Conservation (phyloP, 2,888 invertebrate genomes). For the Tenthredo livida region DNA sequence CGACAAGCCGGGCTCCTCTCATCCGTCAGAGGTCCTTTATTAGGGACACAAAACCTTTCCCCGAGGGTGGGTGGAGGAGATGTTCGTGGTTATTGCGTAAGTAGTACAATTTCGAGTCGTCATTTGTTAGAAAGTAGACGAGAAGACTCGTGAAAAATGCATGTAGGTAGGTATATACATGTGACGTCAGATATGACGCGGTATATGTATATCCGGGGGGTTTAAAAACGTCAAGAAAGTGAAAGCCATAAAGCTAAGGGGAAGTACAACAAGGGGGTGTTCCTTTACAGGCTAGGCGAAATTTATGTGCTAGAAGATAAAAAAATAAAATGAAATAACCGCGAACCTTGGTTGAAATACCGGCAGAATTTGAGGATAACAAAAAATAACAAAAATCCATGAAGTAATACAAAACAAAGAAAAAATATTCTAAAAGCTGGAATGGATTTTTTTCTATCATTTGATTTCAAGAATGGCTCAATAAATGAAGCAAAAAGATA, state of each 20-base stretch:
- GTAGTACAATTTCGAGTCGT: slow-evolving; percentile 3
- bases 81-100: slow-evolving; percentile 16
- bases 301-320: background rate
- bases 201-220: background rate
- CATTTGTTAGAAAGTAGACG: background rate
- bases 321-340: background rate
- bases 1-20: background rate
- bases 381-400: background rate
- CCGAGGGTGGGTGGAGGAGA: background rate
- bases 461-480: background rate
- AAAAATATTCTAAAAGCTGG: background rate
- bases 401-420: background rate
- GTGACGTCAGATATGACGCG: background rate
- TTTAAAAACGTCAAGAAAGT: background rate
- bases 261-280: background rate
- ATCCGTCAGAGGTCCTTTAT: slow-evolving; percentile 33
- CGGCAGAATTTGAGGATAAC: background rate
- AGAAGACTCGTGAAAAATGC: background rate
- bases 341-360: background rate
- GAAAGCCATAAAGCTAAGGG: background rate
- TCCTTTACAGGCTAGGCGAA: background rate
- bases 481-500: background rate
- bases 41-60: background rate
- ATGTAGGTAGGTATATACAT: background rate
- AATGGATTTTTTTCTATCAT: background rate